phyloP scores from a whole-genome alignment of 2,113 vertebrate genomes.

The Kobus ellipsiprymnus region DNA sequence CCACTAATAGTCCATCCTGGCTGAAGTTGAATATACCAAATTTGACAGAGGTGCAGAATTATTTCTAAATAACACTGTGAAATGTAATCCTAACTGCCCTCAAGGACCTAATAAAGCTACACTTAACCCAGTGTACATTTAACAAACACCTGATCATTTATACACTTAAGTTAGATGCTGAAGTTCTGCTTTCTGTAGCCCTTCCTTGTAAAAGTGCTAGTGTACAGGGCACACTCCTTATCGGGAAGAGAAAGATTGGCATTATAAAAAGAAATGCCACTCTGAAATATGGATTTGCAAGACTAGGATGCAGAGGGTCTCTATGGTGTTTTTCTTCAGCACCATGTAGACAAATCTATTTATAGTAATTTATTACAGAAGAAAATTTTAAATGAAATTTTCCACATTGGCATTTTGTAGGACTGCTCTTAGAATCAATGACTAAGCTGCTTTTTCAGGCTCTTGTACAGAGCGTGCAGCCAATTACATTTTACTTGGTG shows the following conservation, averaged over 20 bases:
- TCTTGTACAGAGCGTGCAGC: constrained; percentile 16
- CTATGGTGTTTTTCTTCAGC: neutral
- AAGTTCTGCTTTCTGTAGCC: neutral
- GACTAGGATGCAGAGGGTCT: neutral
- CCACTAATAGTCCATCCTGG: neutral
- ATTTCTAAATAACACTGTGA: constrained; percentile 14
- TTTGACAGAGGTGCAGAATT: constrained; percentile 37
- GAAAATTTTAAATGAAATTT: neutral
- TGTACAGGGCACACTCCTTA: neutral
- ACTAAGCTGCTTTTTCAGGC: neutral
- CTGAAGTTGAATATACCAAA: neutral
- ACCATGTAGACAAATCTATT: neutral
- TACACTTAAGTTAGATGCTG: neutral
- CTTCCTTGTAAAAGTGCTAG: neutral
- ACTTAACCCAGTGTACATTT: neutral
- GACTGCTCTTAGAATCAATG: neutral
- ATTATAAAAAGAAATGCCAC: neutral
- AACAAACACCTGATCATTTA: rapidly evolving
- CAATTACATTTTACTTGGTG: neutral
- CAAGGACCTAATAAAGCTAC: neutral
- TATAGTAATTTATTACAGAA: neutral
- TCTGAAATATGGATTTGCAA: neutral
- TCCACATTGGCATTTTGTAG: constrained; percentile 7
- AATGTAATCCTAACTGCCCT: neutral
- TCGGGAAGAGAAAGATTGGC: neutral